Percentiles rank a stretch among this genome's conserved stretches.
These are phyloP conservation scores for Mechanitis messenoides DNA, from an alignment of 2,888 invertebrate species.

Conservation along the genomic window DNA sequence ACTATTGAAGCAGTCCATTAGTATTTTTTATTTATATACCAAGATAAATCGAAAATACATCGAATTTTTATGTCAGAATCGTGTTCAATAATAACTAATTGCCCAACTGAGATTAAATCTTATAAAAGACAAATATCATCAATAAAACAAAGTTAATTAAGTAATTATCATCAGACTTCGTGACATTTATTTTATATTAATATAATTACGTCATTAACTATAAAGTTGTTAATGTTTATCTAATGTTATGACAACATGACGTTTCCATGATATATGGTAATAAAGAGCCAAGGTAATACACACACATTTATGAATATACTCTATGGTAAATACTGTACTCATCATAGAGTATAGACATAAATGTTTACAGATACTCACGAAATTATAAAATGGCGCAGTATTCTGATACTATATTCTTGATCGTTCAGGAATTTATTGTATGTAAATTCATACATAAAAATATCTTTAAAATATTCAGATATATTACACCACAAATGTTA, in stretches of 20 bases:
- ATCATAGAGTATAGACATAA: neutral
- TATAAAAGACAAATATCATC: constrained; percentile 1
- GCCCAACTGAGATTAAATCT: neutral
- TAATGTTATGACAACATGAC: neutral
- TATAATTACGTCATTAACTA: neutral
- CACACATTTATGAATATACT: no score
- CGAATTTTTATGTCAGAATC: neutral
- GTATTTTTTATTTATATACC: no score
- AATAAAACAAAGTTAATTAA: constrained; percentile 5
- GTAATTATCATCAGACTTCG: neutral
- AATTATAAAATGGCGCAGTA: no score
- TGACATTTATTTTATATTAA: neutral
- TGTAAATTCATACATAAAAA: no score
- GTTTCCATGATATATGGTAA: neutral
- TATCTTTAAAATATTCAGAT: neutral
- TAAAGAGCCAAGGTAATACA: neutral
- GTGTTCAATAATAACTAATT: constrained; percentile 4
- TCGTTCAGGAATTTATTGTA: no score
- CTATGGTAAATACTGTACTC: neutral
- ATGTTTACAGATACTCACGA: no score
- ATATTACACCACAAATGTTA: neutral
- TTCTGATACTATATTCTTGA: no score
- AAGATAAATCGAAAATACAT: no score
- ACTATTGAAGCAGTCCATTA: no score
- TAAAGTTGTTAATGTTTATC: constrained; percentile 4